phyloP scores from a whole-genome alignment of 2,888 invertebrate genomes.

The Daptonema setosum region DNA sequence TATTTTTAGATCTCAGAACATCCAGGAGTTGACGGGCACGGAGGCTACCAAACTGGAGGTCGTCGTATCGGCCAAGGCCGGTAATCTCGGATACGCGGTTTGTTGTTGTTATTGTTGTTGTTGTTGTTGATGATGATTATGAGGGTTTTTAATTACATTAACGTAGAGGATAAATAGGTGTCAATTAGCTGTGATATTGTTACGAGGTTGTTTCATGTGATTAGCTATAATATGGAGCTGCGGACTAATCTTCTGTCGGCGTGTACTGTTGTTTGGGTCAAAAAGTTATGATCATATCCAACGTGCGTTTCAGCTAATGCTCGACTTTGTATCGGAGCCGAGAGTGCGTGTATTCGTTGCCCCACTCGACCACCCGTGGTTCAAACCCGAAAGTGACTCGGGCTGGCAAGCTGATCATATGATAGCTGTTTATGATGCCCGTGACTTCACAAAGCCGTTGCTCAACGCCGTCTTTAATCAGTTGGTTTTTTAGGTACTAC shows the following conservation, averaged over 20 bases:
- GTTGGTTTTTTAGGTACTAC: too few species aligned
- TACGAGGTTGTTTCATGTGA: too few species aligned
- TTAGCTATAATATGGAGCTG: too few species aligned
- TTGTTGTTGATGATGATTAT: too few species aligned
- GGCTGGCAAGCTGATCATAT: neutral
- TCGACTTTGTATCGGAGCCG: neutral
- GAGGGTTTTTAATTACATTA: too few species aligned
- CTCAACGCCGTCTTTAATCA: neutral
- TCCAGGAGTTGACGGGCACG: neutral
- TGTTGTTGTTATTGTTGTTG: too few species aligned
- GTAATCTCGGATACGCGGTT: neutral
- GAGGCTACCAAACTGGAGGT: neutral
- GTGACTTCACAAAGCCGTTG: neutral
- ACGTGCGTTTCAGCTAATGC: neutral
- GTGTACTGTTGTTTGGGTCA: too few species aligned
- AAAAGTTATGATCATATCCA: too few species aligned
- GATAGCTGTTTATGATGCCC: neutral
- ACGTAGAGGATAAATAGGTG: too few species aligned
- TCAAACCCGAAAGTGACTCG: neutral
- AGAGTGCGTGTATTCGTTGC: neutral
- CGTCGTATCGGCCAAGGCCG: neutral
- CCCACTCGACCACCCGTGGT: neutral
- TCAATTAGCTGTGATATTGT: too few species aligned
- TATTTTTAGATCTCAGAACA: neutral
- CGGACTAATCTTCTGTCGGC: too few species aligned